Evolutionary conservation across 1,140 invertebrate species (phyloP).

Genomic region (Hycleus phaleratus): DNA sequence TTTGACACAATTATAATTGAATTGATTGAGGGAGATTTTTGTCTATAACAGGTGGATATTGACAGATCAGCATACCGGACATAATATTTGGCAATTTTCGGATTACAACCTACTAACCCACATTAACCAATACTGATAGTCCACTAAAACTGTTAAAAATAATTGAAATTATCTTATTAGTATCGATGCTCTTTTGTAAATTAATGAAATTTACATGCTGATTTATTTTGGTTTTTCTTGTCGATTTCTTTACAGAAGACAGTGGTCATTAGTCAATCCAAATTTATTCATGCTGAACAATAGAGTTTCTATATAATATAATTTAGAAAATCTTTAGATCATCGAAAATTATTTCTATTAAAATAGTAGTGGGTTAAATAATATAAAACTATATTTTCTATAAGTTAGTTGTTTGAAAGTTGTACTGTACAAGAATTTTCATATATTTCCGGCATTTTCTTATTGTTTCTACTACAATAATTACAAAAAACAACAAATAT

Average conservation of each 20-base stretch:
- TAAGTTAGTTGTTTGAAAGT: slow-evolving; percentile 8
- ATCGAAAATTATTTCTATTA: too few relatives aligned
- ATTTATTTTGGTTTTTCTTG: slow-evolving; percentile 3
- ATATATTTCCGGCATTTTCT: slow-evolving; percentile 4
- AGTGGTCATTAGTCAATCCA: neutral
- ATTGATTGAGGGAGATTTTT: neutral
- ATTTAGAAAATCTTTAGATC: too few relatives aligned
- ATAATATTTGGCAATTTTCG: slow-evolving; percentile 2
- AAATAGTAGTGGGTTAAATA: too few relatives aligned
- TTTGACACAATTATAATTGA: too few relatives aligned
- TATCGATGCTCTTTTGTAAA: slow-evolving; percentile 1
- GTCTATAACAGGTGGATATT: neutral
- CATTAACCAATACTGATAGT: slow-evolving; percentile 4
- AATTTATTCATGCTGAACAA: too few relatives aligned
- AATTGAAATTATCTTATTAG: slow-evolving; percentile 6
- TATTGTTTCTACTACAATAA: neutral
- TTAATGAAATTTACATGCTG: neutral
- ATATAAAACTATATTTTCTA: too few relatives aligned
- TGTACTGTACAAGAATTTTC: slow-evolving; percentile 6
- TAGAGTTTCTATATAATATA: too few relatives aligned
- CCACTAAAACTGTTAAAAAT: slow-evolving; percentile 1
- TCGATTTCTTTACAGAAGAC: neutral
- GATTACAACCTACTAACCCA: slow-evolving; percentile 8
- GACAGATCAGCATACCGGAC: neutral
- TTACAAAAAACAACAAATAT: neutral